Evolutionary conservation across 1,140 invertebrate genomes (phyloP).

Genomic region (Lutraria rhynchaena): DNA sequence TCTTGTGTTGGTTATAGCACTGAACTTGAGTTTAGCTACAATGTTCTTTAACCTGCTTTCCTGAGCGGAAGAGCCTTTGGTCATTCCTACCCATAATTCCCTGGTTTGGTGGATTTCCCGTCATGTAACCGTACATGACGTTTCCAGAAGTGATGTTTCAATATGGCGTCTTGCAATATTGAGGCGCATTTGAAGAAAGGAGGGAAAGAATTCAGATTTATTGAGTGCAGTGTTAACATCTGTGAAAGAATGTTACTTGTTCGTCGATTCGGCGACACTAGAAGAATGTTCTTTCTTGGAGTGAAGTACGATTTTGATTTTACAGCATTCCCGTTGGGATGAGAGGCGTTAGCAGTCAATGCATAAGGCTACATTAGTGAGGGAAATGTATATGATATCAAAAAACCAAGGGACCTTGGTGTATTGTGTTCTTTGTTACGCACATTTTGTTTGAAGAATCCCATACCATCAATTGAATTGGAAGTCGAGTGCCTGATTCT

Average conservation of each 20-base stretch:
- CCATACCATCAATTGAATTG: no score
- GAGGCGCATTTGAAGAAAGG: not conserved
- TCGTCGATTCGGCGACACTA: not conserved
- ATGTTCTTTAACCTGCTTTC: slow-evolving; percentile 95
- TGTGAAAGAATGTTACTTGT: not conserved
- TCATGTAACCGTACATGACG: slow-evolving; percentile 40
- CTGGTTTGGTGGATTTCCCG: slow-evolving; percentile 49
- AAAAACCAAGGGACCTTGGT: no score
- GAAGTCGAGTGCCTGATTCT: no score
- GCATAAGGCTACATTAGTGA: no score
- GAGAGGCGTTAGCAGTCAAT: no score
- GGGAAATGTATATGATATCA: no score
- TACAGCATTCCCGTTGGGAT: slow-evolving; percentile 5
- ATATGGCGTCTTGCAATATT: slow-evolving; percentile 12
- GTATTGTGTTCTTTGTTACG: no score
- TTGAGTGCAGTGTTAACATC: not conserved
- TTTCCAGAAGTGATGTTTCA: not conserved
- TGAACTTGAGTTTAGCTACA: slow-evolving; percentile 97
- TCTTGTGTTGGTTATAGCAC: slow-evolving; percentile 96
- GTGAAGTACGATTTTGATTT: not conserved
- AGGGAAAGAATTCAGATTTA: slow-evolving; percentile 3
- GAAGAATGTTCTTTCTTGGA: not conserved
- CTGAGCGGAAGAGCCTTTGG: slow-evolving; percentile 62
- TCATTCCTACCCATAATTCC: slow-evolving; percentile 60
- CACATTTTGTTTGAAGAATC: no score